Evolutionary conservation across 2,888 invertebrate genomes (phyloP).

Genomic region (Acanthococcus lagerstroemiae): DNA sequence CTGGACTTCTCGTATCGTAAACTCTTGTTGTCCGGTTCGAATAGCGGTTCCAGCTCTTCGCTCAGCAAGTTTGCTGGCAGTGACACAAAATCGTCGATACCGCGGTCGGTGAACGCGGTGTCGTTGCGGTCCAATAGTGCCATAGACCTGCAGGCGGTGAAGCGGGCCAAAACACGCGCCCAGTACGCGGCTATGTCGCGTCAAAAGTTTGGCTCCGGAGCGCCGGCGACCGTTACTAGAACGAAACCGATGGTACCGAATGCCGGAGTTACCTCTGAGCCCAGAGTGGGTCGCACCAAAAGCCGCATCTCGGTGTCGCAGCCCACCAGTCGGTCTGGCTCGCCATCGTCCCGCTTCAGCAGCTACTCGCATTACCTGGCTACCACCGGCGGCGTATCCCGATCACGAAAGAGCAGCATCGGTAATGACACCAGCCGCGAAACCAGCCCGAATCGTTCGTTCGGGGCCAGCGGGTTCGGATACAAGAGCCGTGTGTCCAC

Average conservation of each 20-base stretch:
- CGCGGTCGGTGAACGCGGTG: slow-evolving; percentile 3
- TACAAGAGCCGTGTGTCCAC: slow-evolving; percentile 1
- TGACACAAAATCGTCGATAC: background rate
- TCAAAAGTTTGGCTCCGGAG: slow-evolving; percentile 56
- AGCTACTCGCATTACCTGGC: slow-evolving; percentile 54
- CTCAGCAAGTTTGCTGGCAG: background rate
- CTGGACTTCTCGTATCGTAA: slow-evolving; percentile 69
- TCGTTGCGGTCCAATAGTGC: slow-evolving; percentile 65
- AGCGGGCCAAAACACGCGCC: slow-evolving; percentile 72
- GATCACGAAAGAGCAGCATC: slow-evolving; percentile 4
- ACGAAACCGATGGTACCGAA: background rate
- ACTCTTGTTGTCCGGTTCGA: slow-evolving; percentile 49
- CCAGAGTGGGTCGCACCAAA: slow-evolving; percentile 45
- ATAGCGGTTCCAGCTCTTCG: slow-evolving; percentile 26
- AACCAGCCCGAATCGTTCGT: slow-evolving; percentile 44
- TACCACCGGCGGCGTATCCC: background rate
- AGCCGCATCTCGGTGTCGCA: slow-evolving; percentile 70
- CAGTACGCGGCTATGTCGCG: slow-evolving; percentile 72
- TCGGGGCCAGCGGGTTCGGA: slow-evolving; percentile 16
- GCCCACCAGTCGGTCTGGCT: slow-evolving; percentile 87
- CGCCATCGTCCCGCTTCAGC: slow-evolving; percentile 76
- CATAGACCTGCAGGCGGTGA: slow-evolving; percentile 83
- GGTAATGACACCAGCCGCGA: slow-evolving; percentile 40
- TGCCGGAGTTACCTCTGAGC: slow-evolving; percentile 11
- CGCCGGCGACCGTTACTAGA: slow-evolving; percentile 13